Percentiles rank a stretch among this genome's conserved stretches.
Conservation (phyloP, 92 coral and sea anemone genomes). For the Palythoa grandiflora region DNA sequence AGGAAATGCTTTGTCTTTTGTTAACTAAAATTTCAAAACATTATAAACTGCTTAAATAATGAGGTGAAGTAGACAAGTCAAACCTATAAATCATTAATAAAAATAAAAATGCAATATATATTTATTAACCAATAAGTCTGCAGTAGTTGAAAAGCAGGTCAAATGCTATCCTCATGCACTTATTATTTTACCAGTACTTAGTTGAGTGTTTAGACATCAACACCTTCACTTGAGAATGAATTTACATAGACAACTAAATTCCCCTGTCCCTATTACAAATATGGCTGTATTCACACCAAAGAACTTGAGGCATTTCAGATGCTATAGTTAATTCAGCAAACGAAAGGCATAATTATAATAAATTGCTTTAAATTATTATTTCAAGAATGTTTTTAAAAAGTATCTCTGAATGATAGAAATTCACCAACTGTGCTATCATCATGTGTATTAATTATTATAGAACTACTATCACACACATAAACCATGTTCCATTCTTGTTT, state of each 20-base stretch:
- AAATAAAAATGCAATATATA: background rate
- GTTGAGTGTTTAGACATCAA: background rate
- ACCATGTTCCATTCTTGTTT: background rate
- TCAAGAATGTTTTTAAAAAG: background rate
- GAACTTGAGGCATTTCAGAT: background rate
- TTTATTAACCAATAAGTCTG: background rate
- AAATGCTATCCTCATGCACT: background rate
- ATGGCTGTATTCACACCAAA: constrained; percentile 5
- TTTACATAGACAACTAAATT: background rate
- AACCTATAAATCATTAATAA: background rate
- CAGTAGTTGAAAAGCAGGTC: background rate
- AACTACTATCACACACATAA: background rate
- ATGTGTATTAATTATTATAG: too few relatives aligned
- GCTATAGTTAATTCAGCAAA: background rate
- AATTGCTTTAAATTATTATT: background rate
- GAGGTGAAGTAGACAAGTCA: background rate
- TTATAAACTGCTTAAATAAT: background rate
- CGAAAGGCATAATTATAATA: background rate
- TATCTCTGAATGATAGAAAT: background rate
- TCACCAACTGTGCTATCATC: background rate
- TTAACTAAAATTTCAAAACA: background rate
- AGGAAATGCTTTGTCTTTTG: too few relatives aligned
- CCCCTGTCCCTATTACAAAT: background rate
- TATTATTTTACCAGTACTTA: background rate
- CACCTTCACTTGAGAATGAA: background rate